Conservation (phyloP, 1,140 invertebrate species). For the Achroia grisella region DNA sequence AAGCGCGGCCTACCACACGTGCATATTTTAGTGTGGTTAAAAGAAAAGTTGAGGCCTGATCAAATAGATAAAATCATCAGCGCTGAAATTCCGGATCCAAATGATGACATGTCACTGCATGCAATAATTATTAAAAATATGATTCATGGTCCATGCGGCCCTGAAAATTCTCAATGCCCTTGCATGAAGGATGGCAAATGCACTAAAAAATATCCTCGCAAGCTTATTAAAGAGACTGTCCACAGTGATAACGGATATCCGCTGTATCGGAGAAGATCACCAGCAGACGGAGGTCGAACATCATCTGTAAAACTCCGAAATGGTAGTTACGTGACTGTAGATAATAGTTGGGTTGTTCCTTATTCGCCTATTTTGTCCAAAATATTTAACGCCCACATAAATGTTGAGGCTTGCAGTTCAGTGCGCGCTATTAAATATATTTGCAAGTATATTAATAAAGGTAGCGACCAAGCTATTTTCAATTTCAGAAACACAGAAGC, state of each 20-base stretch:
- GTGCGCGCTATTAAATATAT: not conserved
- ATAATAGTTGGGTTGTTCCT: slow-evolving; percentile 55
- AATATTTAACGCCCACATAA: slow-evolving; percentile 36
- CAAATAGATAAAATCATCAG: slow-evolving; percentile 57
- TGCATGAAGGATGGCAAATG: slow-evolving; percentile 34
- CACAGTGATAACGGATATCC: slow-evolving; percentile 27
- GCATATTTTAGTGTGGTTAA: slow-evolving; percentile 63
- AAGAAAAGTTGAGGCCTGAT: slow-evolving; percentile 35
- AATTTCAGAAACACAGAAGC: not conserved
- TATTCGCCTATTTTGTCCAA: slow-evolving; percentile 38
- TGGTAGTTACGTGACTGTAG: slow-evolving; percentile 18
- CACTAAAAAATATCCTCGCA: slow-evolving; percentile 22
- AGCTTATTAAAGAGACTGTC: slow-evolving; percentile 15
- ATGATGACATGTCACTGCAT: slow-evolving; percentile 36
- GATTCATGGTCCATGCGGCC: slow-evolving; percentile 54
- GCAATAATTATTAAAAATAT: slow-evolving; percentile 44
- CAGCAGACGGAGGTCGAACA: slow-evolving; percentile 22
- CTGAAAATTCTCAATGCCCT: slow-evolving; percentile 10
- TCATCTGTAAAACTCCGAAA: slow-evolving; percentile 21
- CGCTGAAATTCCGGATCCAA: slow-evolving; percentile 66
- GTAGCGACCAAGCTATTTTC: not conserved
- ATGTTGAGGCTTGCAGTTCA: not conserved
- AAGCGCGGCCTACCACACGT: slow-evolving; percentile 65
- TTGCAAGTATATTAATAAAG: not conserved
- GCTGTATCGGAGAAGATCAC: slow-evolving; percentile 23